Percentiles rank a stretch among this genome's conserved stretches.
These are phyloP conservation scores for Physocephala rufipes DNA, from an alignment of 2,888 invertebrate genomes.

Conservation along the genomic window DNA sequence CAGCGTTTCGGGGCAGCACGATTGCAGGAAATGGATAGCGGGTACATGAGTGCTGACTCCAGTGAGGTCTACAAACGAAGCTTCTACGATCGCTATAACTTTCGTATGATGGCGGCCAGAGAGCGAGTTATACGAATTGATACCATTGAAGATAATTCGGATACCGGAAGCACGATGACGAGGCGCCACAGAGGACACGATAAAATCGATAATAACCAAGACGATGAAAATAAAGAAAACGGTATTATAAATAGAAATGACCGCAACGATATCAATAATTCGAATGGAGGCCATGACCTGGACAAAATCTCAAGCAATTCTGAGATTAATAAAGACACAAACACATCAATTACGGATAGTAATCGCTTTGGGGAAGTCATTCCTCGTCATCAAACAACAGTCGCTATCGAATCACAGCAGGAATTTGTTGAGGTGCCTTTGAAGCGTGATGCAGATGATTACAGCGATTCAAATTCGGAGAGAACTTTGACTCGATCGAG, in stretches of 20 bases:
- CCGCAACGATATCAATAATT: background rate
- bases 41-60: constrained; percentile 86
- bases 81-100: constrained; percentile 64
- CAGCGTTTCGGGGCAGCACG: constrained; percentile 62
- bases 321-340: constrained; percentile 24
- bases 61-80: constrained; percentile 70
- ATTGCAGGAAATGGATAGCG: constrained; percentile 76
- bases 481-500: constrained; percentile 55
- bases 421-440: constrained; percentile 13
- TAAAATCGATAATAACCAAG: constrained; percentile 16
- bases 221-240: background rate
- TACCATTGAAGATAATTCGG: constrained; percentile 61
- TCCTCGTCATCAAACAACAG: constrained; percentile 49
- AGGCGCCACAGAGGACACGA: constrained; percentile 39
- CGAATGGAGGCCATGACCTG: too few species aligned
- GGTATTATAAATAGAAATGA: background rate
- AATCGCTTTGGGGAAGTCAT: constrained; percentile 57
- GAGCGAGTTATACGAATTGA: constrained; percentile 60
- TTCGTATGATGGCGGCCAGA: constrained; percentile 58
- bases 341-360: constrained; percentile 46
- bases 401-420: constrained; percentile 26
- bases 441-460: constrained; percentile 28
- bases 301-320: too few species aligned
- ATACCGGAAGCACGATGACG: constrained; percentile 48
- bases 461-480: constrained; percentile 58